phyloP scores from a whole-genome alignment of 2,113 vertebrate species.

The Percopsis transmontana region DNA sequence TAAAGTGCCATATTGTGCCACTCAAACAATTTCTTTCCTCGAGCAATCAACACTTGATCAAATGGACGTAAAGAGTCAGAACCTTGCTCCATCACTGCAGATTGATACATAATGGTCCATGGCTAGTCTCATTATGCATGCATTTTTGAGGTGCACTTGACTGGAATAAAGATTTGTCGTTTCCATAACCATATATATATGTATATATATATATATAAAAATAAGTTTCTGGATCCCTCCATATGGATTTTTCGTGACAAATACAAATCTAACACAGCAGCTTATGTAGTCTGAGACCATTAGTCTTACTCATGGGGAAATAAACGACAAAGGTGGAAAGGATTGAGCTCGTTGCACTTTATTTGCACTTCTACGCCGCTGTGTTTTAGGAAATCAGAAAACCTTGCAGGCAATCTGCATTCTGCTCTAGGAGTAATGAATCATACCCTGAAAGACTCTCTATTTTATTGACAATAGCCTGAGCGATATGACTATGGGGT shows the following conservation, averaged over 20 bases:
- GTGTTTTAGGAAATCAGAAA: slow-evolving; percentile 33
- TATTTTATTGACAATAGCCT: slow-evolving; percentile 51
- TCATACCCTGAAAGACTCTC: slow-evolving; percentile 50
- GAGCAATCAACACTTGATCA: slow-evolving; percentile 57
- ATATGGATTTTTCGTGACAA: too few relatives aligned
- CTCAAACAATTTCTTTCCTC: slow-evolving; percentile 31
- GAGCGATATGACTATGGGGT: slow-evolving; percentile 53
- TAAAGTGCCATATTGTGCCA: background rate
- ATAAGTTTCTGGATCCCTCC: background rate
- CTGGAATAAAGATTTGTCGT: background rate
- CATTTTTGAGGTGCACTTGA: slow-evolving; percentile 14
- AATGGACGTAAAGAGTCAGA: slow-evolving; percentile 39
- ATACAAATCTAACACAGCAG: too few relatives aligned
- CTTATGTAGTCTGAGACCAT: too few relatives aligned
- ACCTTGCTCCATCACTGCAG: slow-evolving; percentile 44
- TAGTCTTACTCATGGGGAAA: too few relatives aligned
- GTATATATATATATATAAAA: too few relatives aligned
- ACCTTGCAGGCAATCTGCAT: slow-evolving; percentile 50
- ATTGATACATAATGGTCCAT: slow-evolving; percentile 39
- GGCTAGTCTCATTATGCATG: slow-evolving; percentile 17
- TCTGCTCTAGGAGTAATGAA: slow-evolving; percentile 53
- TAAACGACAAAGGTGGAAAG: too few relatives aligned
- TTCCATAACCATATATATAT: too few relatives aligned
- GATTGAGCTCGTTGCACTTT: slow-evolving; percentile 2
- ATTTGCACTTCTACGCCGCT: slow-evolving; percentile 11